phyloP scores from a whole-genome alignment of 1,140 invertebrate genomes.

The Ceratosolen solmsi region DNA sequence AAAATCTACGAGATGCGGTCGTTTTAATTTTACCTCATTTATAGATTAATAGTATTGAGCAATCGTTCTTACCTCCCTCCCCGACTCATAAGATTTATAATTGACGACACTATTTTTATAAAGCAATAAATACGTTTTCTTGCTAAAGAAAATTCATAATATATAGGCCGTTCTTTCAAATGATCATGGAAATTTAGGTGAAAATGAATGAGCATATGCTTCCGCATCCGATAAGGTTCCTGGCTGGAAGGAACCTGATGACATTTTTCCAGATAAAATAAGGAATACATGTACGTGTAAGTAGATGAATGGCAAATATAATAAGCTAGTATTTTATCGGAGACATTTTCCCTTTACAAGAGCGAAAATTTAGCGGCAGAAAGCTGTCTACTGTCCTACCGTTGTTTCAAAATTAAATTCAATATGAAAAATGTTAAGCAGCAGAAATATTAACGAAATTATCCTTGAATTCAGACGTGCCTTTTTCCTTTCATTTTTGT shows the following conservation, averaged over 20 bases:
- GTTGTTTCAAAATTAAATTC: neutral
- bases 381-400: neutral
- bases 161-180: no score
- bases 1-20: no score
- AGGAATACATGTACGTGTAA: neutral
- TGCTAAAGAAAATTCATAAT: no score
- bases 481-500: no score
- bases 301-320: neutral
- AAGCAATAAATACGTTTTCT: no score
- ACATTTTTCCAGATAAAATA: constrained; percentile 9
- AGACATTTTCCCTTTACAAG: neutral
- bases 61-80: no score
- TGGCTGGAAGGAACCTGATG: neutral
- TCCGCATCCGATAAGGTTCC: neutral
- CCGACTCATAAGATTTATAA: neutral
- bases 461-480: neutral
- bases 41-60: neutral
- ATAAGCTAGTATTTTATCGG: neutral
- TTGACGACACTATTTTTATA: neutral
- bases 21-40: neutral
- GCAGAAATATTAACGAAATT: constrained; percentile 1
- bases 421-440: neutral
- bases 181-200: no score
- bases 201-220: neutral
- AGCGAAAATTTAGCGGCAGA: neutral